A percentile compares a stretch with the other conserved stretches of the same genome.
These are phyloP conservation scores for Stratiolaelaps scimitus DNA, from an alignment of 1,140 invertebrate genomes.

Conservation along the genomic window DNA sequence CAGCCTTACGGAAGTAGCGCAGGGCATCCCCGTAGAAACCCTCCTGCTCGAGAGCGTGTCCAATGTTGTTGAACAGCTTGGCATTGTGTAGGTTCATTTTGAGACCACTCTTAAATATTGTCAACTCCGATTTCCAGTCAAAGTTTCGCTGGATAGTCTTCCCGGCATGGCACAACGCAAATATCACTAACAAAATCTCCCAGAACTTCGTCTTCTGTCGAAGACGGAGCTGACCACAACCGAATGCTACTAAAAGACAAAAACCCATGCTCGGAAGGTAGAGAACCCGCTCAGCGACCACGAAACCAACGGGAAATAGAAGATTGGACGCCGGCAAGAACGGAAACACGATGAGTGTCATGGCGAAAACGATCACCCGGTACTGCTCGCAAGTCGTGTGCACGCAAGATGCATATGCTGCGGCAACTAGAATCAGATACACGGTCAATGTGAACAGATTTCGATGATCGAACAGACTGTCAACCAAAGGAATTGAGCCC, in stretches of 20 bases:
- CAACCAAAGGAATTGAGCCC: constrained; percentile 80
- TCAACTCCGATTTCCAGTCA: constrained; percentile 62
- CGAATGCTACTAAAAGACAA: constrained; percentile 41
- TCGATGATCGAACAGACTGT: constrained; percentile 60
- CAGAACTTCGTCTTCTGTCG: background rate
- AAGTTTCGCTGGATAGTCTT: constrained; percentile 27
- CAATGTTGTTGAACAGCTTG: constrained; percentile 93
- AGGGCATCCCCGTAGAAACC: constrained; percentile 71
- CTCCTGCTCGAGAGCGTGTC: constrained; percentile 81
- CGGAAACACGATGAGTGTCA: constrained; percentile 53
- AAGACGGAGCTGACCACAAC: constrained; percentile 27
- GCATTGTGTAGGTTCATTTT: constrained; percentile 78
- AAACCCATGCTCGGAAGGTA: constrained; percentile 63
- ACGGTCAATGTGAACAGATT: constrained; percentile 69
- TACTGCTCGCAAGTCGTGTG: background rate
- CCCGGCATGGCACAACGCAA: constrained; percentile 18
- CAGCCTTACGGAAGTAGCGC: constrained; percentile 66
- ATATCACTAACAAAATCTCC: constrained; percentile 1
- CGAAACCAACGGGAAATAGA: constrained; percentile 75
- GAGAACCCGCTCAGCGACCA: constrained; percentile 74
- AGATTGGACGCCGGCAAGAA: constrained; percentile 76
- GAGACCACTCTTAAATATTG: constrained; percentile 80
- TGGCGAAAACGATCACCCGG: constrained; percentile 49
- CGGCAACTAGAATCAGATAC: constrained; percentile 51
- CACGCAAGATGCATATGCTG: constrained; percentile 50